Percentiles rank a stretch among this genome's conserved stretches.
Conservation (phyloP, 2,113 vertebrate genomes). For the Myanophis thanlyinensis region DNA sequence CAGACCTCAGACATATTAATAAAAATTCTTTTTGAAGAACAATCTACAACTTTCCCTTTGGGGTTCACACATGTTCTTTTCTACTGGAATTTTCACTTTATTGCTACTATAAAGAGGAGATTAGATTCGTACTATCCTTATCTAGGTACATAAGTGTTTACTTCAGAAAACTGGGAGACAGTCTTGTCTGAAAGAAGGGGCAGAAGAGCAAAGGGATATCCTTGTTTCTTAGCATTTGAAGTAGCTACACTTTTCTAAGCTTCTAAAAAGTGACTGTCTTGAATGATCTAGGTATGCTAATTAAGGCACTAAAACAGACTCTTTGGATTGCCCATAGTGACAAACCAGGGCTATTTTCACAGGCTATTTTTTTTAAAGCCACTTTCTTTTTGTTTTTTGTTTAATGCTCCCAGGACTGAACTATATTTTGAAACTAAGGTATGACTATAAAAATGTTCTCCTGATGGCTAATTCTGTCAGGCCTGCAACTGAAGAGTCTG, state of each 20-base stretch:
- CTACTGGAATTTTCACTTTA: neutral
- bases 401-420: neutral
- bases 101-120: neutral
- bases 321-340: neutral
- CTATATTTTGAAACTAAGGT: neutral
- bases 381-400: neutral
- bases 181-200: neutral
- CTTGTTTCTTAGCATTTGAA: neutral
- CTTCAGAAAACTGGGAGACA: neutral
- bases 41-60: neutral
- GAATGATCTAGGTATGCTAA: neutral
- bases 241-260: neutral
- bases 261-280: neutral
- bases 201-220: neutral
- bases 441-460: neutral
- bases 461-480: neutral
- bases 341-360: neutral
- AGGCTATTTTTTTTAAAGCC: neutral
- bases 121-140: neutral
- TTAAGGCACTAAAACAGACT: neutral
- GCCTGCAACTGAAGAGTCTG: neutral
- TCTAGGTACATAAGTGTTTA: neutral
- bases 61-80: neutral
- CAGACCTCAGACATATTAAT: neutral
- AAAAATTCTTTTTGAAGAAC: neutral